phyloP scores from a whole-genome alignment of 2,113 vertebrate species.

The Apus apus region DNA sequence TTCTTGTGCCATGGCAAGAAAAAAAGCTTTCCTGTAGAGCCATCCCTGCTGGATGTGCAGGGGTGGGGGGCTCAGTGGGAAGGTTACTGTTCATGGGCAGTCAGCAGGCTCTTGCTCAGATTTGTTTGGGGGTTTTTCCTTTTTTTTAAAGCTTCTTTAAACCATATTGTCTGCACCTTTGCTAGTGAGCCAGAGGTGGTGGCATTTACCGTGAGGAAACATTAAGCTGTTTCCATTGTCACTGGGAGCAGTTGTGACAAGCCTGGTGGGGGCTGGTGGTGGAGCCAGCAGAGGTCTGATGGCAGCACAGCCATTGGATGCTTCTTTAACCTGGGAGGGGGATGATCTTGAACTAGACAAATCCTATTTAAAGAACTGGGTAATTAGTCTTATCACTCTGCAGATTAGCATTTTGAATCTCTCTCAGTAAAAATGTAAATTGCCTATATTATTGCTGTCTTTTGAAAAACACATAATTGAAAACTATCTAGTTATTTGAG shows the following conservation, averaged over 20 bases:
- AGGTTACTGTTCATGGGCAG: background rate
- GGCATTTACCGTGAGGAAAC: background rate
- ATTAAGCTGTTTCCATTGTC: background rate
- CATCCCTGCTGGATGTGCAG: background rate
- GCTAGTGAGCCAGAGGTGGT: background rate
- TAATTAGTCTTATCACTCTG: background rate
- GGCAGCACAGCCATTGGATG: background rate
- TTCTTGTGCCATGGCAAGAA: background rate
- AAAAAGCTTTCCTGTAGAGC: background rate
- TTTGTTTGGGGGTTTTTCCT: background rate
- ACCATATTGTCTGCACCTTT: background rate
- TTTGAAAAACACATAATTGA: background rate
- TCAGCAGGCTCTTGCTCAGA: background rate
- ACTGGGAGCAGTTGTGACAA: background rate
- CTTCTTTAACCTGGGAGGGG: background rate
- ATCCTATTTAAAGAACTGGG: background rate
- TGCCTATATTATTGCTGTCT: background rate
- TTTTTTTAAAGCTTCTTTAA: background rate
- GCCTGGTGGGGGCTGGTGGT: background rate
- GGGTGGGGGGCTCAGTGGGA: background rate
- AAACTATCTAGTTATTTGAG: background rate
- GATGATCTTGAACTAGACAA: background rate
- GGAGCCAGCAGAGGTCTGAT: background rate
- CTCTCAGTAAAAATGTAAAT: constrained; percentile 18
- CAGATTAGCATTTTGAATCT: background rate